A percentile compares a stretch with the other conserved stretches of the same genome.
Conservation (phyloP, 2,888 invertebrate genomes). For the Charanyca ferruginea region DNA sequence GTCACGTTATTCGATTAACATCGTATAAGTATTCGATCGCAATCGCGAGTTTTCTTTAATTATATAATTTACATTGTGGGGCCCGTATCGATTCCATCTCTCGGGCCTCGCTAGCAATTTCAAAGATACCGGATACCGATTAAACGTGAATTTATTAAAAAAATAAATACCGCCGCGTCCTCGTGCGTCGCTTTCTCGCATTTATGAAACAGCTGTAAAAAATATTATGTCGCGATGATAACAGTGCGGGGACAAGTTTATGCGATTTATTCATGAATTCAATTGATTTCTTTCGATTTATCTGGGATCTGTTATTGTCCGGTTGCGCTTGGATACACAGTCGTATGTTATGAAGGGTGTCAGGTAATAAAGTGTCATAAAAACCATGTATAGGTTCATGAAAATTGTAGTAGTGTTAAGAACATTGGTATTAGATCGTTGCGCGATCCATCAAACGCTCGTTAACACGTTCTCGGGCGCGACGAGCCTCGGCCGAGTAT, state of each 20-base stretch:
- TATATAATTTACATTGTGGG: slow-evolving; percentile 88
- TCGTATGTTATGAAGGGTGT: slow-evolving; percentile 72
- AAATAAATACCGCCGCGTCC: slow-evolving; percentile 76
- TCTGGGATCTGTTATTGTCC: slow-evolving; percentile 78
- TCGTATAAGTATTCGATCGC: slow-evolving; percentile 80
- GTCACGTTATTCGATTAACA: slow-evolving; percentile 82
- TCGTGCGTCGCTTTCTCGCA: slow-evolving; percentile 75
- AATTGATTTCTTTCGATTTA: slow-evolving; percentile 85
- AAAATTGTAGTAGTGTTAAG: slow-evolving; percentile 75
- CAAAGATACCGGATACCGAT: slow-evolving; percentile 83
- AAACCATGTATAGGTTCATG: slow-evolving; percentile 76
- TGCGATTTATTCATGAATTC: slow-evolving; percentile 88
- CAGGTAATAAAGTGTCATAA: slow-evolving; percentile 74
- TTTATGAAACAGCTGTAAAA: slow-evolving; percentile 81
- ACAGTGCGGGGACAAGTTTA: slow-evolving; percentile 79
- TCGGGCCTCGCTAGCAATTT: slow-evolving; percentile 82
- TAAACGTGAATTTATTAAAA: slow-evolving; percentile 85
- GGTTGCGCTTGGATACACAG: slow-evolving; percentile 56
- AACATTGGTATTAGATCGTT: slow-evolving; percentile 80
- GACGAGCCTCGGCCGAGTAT: slow-evolving; percentile 69
- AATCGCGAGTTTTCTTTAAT: slow-evolving; percentile 87
- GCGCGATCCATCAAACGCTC: slow-evolving; percentile 88
- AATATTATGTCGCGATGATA: slow-evolving; percentile 85
- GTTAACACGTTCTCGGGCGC: slow-evolving; percentile 84
- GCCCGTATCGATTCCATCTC: slow-evolving; percentile 83